Evolutionary conservation across 1,140 invertebrate species (phyloP).

Genomic region (Pseudoatta argentina): DNA sequence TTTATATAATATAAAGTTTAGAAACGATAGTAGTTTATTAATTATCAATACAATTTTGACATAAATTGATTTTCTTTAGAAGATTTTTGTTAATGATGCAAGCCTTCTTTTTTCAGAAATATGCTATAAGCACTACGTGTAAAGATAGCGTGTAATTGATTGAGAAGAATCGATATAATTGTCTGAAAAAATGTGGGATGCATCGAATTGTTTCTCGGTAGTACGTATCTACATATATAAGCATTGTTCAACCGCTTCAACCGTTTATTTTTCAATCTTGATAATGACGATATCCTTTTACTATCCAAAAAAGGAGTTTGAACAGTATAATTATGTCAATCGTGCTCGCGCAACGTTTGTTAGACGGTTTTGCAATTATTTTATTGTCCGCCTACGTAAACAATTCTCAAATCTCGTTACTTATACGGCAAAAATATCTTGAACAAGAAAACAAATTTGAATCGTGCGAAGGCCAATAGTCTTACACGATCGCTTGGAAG

Average conservation of each 20-base stretch:
- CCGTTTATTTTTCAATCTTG: slow-evolving; percentile 7
- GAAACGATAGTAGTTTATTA: neutral
- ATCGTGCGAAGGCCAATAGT: slow-evolving; percentile 10
- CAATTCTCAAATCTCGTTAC: slow-evolving; percentile 21
- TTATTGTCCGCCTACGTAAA: slow-evolving; percentile 12
- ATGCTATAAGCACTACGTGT: neutral
- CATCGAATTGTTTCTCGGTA: neutral
- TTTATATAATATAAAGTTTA: neutral
- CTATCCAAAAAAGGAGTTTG: slow-evolving; percentile 27
- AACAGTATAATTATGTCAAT: slow-evolving; percentile 44
- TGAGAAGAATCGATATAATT: slow-evolving; percentile 16
- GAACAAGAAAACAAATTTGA: slow-evolving; percentile 28
- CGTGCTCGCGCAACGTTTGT: slow-evolving; percentile 23
- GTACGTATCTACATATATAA: slow-evolving; percentile 12
- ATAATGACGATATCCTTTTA: slow-evolving; percentile 15
- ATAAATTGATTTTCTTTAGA: neutral
- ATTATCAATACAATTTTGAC: neutral
- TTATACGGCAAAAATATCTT: neutral
- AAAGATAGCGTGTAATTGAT: slow-evolving; percentile 1
- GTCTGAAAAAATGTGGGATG: slow-evolving; percentile 30
- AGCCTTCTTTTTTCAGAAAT: slow-evolving; percentile 1
- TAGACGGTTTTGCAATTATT: slow-evolving; percentile 17
- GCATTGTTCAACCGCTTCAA: slow-evolving; percentile 4
- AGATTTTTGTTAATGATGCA: neutral
- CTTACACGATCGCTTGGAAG: neutral